A percentile compares a stretch with the other conserved stretches of the same genome.
Evolutionary conservation across 2,113 vertebrate genomes (phyloP).

Genomic region (Corythaixoides concolor): DNA sequence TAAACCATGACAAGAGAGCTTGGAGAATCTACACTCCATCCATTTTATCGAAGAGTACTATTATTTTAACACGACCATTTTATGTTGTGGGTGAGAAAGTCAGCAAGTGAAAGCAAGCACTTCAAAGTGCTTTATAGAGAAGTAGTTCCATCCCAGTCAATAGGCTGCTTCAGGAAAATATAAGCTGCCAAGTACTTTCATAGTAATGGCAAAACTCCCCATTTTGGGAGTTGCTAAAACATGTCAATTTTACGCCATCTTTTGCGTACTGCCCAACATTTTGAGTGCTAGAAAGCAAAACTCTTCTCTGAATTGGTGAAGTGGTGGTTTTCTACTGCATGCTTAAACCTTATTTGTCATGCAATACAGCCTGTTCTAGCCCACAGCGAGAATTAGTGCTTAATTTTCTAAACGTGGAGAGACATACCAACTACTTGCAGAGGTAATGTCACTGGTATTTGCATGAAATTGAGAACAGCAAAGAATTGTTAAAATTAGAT

Average conservation of each 20-base stretch:
- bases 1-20: too few species aligned
- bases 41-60: neutral
- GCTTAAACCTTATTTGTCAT: conserved; percentile 51
- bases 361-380: conserved; percentile 21
- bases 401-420: conserved; percentile 54
- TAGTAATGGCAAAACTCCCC: neutral
- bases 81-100: neutral
- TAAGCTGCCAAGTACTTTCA: neutral
- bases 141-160: neutral
- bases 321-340: neutral
- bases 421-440: conserved; percentile 46
- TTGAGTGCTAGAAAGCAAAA: neutral
- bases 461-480: conserved; percentile 47
- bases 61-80: neutral
- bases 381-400: conserved; percentile 46
- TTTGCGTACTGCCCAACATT: neutral
- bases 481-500: conserved; percentile 33
- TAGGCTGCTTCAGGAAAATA: neutral
- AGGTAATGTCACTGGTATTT: conserved; percentile 18
- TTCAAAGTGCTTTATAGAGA: neutral
- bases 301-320: neutral
- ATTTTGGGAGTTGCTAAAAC: neutral
- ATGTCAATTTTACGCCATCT: neutral
- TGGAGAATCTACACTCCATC: neutral
- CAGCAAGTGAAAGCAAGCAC: neutral